phyloP scores from a whole-genome alignment of 37 sponge, comb jelly and placozoan genomes.

The Corticium candelabrum region DNA sequence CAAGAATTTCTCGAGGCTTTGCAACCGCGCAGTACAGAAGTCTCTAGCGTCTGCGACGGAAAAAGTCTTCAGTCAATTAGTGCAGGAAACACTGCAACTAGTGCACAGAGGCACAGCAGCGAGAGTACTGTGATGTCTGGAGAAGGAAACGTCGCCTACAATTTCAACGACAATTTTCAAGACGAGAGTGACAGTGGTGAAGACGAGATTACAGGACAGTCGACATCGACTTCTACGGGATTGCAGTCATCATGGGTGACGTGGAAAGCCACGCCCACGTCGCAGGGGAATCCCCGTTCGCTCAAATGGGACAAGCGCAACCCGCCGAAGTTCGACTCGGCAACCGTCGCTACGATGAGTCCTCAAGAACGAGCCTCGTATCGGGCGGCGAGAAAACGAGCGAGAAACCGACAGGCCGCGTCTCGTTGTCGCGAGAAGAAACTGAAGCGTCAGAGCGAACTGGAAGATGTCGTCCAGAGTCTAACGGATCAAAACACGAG shows the following conservation, averaged over 20 bases:
- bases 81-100: no score
- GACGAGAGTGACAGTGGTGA: not conserved
- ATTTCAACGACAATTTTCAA: not conserved
- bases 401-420: not conserved
- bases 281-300: not conserved
- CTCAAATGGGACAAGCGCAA: not conserved
- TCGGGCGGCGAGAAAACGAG: constrained; percentile 3
- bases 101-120: not conserved
- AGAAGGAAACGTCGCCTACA: not conserved
- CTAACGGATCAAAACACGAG: not conserved
- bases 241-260: no score
- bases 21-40: not conserved
- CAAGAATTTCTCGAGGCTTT: not conserved
- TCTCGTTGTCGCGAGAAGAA: not conserved
- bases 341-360: not conserved
- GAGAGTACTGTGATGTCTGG: not conserved
- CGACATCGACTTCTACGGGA: not conserved
- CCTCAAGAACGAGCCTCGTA: not conserved
- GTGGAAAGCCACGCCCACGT: not conserved
- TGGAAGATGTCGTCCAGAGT: not conserved
- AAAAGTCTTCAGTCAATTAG: no score
- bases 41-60: not conserved
- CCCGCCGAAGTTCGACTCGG: not conserved
- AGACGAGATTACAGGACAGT: not conserved
- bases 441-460: not conserved